Evolutionary conservation across 2,797 vertebrate species (phyloP), one percentile per base, ranked within the genome.

Genomic region (Calcarius lapponicus): DNA sequence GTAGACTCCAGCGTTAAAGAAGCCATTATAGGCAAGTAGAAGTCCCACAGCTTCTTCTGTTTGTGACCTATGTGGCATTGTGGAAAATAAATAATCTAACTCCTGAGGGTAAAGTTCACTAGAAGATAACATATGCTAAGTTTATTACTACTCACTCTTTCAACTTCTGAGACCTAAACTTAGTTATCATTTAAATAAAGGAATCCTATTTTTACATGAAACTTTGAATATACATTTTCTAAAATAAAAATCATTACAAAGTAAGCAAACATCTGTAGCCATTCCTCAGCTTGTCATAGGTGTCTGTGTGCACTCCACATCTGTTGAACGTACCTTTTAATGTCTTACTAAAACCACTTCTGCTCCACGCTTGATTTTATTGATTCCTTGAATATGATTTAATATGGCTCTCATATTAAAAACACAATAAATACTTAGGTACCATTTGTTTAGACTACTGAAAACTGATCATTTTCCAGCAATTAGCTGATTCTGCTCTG

Each of bases 1-100:
- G 99, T 99, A 36, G 98, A 99, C 79, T 98, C 98, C 58, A 97
- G 97, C 2, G 98, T 98, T 60, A 98, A 99, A 96, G 98, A 99
- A 96, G 98, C 97, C 38, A 97, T 98, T 83, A 98, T 98, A 97
- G 99, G 99, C 98, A 98, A 98, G 98, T 96, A 87, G 45, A 64
- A 66, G 24, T 79, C 38, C 36, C 48, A 38, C 70, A 61, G 29
- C 25, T 67, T 85, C 25, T 67, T 85, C 64, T 45, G 13, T 70
- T 69, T 73, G 36, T 80, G 54, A 71, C 43, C 22, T 80, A 0
- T 24, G 3, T 54, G 36, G 61, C 51, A 56, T 25, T 66, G 29
- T 89, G 47, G 34, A 66, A 90, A 67, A 78, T 3, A 84, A 21
- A 40, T 60, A 65, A 64, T 78, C 69, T 61, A 69, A 75, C 29